Evolutionary conservation across 37 sponge, comb jelly and placozoan species (phyloP).

Genomic region (Oscarella lobularis): DNA sequence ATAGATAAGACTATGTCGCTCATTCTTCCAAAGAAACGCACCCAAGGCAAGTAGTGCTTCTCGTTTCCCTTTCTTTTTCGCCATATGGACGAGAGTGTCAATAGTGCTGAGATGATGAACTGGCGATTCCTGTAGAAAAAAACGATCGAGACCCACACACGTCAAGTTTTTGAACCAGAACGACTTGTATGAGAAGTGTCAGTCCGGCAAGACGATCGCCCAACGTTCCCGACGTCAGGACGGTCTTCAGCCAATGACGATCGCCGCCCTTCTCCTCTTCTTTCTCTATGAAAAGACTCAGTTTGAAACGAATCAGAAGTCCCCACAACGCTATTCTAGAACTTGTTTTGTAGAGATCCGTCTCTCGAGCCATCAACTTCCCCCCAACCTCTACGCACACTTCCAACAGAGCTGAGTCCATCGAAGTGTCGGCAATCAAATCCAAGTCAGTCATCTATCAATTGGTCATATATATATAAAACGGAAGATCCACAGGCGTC

Average conservation of each 20-base stretch:
- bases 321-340: too few relatives aligned
- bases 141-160: not conserved
- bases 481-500: too few relatives aligned
- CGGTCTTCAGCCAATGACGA: conserved; percentile 75
- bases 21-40: conserved; percentile 13
- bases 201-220: conserved; percentile 75
- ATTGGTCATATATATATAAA: too few relatives aligned
- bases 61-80: conserved; percentile 82
- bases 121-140: conserved; percentile 72
- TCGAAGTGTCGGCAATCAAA: too few relatives aligned
- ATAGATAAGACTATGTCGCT: too few relatives aligned
- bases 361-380: too few relatives aligned
- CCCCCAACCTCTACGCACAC: too few relatives aligned
- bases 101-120: conserved; percentile 67
- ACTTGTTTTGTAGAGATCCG: too few relatives aligned
- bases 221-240: conserved; percentile 80
- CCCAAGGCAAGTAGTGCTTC: conserved; percentile 42
- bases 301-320: too few relatives aligned
- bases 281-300: conserved; percentile 26
- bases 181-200: conserved; percentile 66
- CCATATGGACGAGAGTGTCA: conserved; percentile 54
- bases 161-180: not conserved
- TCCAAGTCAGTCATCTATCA: too few relatives aligned
- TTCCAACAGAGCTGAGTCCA: too few relatives aligned
- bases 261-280: conserved; percentile 59